Conservation (phyloP, 2,113 vertebrate species). For the Indicator indicator region DNA sequence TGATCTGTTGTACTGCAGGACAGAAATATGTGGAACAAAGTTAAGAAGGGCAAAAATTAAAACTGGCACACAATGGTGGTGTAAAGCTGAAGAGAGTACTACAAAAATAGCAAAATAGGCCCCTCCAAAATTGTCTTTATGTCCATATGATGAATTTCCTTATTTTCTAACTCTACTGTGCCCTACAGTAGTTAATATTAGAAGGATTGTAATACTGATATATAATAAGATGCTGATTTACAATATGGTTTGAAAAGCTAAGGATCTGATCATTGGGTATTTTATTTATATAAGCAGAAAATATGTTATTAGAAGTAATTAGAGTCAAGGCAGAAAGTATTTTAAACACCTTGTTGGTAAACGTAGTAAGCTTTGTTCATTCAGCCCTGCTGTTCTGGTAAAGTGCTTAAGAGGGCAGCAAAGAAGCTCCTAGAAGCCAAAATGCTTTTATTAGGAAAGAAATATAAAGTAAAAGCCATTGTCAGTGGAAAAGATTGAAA, state of each 20-base stretch:
- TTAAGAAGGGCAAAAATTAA: background rate
- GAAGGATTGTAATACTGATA: background rate
- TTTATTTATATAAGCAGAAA: background rate
- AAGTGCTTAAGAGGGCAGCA: slow-evolving; percentile 75
- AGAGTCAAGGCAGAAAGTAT: background rate
- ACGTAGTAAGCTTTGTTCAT: background rate
- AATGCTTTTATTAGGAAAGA: background rate
- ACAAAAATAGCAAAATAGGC: background rate
- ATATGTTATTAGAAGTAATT: background rate
- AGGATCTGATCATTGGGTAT: background rate
- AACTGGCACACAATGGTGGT: background rate
- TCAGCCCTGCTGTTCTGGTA: slow-evolving; percentile 1
- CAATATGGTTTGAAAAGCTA: background rate
- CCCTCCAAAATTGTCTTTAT: background rate
- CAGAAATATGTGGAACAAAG: background rate
- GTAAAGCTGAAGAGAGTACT: background rate
- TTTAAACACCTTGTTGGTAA: background rate
- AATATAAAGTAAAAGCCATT: background rate
- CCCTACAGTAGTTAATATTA: background rate
- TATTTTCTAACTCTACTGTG: background rate
- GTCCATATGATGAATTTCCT: background rate
- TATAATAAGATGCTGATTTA: background rate
- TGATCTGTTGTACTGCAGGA: background rate
- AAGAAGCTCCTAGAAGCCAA: slow-evolving; percentile 53
- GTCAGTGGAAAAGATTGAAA: background rate